These are phyloP conservation scores for Sycobia sp. DNA, from an alignment of 1,140 invertebrate genomes.

Conservation along the genomic window DNA sequence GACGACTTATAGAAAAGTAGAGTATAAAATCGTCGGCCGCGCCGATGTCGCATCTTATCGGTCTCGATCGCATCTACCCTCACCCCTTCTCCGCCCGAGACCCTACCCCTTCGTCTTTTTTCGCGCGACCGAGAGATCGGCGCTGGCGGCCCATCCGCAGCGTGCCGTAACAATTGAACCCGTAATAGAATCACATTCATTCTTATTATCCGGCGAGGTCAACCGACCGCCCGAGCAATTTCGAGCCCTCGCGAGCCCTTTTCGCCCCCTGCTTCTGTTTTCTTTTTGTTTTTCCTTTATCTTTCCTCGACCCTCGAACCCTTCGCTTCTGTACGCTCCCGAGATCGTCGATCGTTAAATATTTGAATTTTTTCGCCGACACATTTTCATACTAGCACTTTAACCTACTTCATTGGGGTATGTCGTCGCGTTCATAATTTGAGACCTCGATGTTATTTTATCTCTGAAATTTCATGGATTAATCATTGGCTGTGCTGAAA, in stretches of 20 bases:
- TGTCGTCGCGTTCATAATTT: no score
- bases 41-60: conserved; percentile 20
- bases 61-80: conserved; percentile 33
- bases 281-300: conserved; percentile 13
- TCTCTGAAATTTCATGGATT: no score
- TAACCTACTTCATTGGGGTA: no score
- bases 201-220: conserved; percentile 62
- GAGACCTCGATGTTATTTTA: no score
- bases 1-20: no score
- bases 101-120: conserved; percentile 21
- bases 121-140: conserved; percentile 38
- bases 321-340: background rate
- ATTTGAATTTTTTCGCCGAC: no score
- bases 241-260: conserved; percentile 25
- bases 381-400: no score
- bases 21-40: conserved; percentile 17
- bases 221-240: conserved; percentile 44
- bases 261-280: conserved; percentile 1
- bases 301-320: background rate
- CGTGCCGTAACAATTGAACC: conserved; percentile 61
- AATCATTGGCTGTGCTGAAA: no score
- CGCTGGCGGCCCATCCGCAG: conserved; percentile 46
- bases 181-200: conserved; percentile 64
- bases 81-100: conserved; percentile 11
- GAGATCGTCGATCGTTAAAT: no score